Evolutionary conservation across 2,797 vertebrate genomes (phyloP).

Genomic region (Pitangus sulphuratus): DNA sequence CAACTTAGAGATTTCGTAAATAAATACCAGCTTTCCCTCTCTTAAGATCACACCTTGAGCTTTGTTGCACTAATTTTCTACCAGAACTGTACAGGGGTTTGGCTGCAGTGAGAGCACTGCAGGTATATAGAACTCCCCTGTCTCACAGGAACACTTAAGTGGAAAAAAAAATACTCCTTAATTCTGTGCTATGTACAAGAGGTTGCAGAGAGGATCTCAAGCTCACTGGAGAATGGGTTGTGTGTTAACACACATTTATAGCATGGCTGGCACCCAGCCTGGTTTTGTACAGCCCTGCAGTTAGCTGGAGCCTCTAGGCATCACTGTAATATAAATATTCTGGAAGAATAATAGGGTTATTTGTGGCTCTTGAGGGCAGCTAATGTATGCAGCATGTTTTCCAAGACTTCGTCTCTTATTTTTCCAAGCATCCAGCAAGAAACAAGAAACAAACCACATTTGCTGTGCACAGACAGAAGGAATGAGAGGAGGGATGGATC

Average conservation of each 20-base stretch:
- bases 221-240: background rate
- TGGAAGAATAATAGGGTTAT: slow-evolving; percentile 39
- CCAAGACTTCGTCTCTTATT: background rate
- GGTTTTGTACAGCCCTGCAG: slow-evolving; percentile 11
- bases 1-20: background rate
- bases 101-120: background rate
- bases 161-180: background rate
- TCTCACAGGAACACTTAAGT: background rate
- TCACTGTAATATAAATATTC: slow-evolving; percentile 44
- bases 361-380: slow-evolving; percentile 34
- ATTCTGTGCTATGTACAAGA: background rate
- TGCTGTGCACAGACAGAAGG: slow-evolving; percentile 15
- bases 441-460: background rate
- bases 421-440: slow-evolving; percentile 20
- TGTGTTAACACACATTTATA: background rate
- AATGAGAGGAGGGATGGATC: slow-evolving; percentile 10
- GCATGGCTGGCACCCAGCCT: background rate
- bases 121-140: background rate
- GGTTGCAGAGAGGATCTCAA: background rate
- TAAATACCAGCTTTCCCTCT: background rate
- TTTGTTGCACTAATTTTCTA: background rate
- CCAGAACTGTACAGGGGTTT: background rate
- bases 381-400: slow-evolving; percentile 25
- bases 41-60: background rate
- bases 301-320: slow-evolving; percentile 8